Base-by-base conservation (phyloP, 37 sponge, comb jelly and placozoan genomes). In the Tethya wilhelma region DNA sequence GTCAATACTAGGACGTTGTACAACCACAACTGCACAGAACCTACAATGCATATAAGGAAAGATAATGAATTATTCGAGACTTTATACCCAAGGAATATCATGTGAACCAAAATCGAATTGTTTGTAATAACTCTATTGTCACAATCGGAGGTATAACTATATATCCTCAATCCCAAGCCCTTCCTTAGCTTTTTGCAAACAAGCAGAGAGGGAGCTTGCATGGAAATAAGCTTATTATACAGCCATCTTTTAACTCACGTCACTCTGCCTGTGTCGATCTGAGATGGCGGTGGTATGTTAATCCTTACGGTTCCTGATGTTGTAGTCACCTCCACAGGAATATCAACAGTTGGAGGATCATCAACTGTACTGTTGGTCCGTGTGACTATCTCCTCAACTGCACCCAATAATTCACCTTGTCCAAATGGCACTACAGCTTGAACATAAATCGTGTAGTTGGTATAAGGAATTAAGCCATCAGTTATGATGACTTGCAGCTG, bases 11-110 rank as follows among this genome's bases (percentile, higher is more conserved):
- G 7, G 43, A 19, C 42, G 30, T 2, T 17, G 26, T 28, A 77
- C 78, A 30, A 85, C 78, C 20, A 78, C 79, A 14, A 85, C 77
- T 30, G 74, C 85, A 84, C 73, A 84, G 41, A 84, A 76, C 11
- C 85, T 84, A 41, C n/a, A 59, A 43, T 26, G 38, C 32, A 38
- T 4, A 70, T 7, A 60, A 19, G 55, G 17, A 28, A 29, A 9
- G 5, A 22, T 9, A 11, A 45, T 6, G 9, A 75, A 40, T 9
- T 22, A 44, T 7, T 7, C 26, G 26, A 60, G 5, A 53, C 9
- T 36, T 19, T 49, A 17, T 17, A 49, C 55, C 11, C 55, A 49
- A 49, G 17, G 17, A 20, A 49, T 49, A 36, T 34, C 20, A 49
- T 19, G 53, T 19, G 14, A 19, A 49, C 9, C 53, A 19, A 9